Percentiles rank a stretch among this genome's conserved stretches.
Evolutionary conservation across 2,888 invertebrate genomes (phyloP).

Genomic region (Tipula vernalis): DNA sequence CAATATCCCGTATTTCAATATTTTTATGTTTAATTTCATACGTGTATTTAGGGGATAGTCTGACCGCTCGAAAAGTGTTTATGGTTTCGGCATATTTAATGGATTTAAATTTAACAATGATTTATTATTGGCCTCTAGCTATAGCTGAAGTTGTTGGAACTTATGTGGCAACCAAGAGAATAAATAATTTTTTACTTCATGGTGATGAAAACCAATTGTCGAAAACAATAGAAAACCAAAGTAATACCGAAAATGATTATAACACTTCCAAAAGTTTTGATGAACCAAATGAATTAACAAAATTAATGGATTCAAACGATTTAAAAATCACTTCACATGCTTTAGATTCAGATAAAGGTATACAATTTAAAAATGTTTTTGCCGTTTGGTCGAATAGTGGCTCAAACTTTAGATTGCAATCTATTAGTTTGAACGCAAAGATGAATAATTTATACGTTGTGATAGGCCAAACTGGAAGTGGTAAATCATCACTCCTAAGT

Average conservation of each 20-base stretch:
- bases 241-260: background rate
- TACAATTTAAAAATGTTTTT: slow-evolving; percentile 13
- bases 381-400: slow-evolving; percentile 11
- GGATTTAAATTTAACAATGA: slow-evolving; percentile 61
- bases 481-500: slow-evolving; percentile 59
- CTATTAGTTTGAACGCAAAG: slow-evolving; percentile 14
- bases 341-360: slow-evolving; percentile 6
- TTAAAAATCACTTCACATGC: background rate
- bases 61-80: slow-evolving; percentile 66
- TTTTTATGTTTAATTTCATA: slow-evolving; percentile 61
- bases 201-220: slow-evolving; percentile 13
- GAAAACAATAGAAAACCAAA: background rate
- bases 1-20: slow-evolving; percentile 67
- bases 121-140: slow-evolving; percentile 67
- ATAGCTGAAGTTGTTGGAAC: slow-evolving; percentile 66
- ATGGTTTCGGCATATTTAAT: slow-evolving; percentile 72
- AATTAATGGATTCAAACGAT: background rate
- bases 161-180: slow-evolving; percentile 55
- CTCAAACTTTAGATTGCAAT: slow-evolving; percentile 8
- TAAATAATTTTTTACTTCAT: slow-evolving; percentile 49
- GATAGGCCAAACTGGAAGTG: slow-evolving; percentile 62
- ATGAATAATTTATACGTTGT: slow-evolving; percentile 40
- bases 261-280: background rate
- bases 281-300: slow-evolving; percentile 5
- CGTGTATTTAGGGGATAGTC: slow-evolving; percentile 46